Conservation (phyloP, 2,888 invertebrate species). For the Eristalinus aeneus region DNA sequence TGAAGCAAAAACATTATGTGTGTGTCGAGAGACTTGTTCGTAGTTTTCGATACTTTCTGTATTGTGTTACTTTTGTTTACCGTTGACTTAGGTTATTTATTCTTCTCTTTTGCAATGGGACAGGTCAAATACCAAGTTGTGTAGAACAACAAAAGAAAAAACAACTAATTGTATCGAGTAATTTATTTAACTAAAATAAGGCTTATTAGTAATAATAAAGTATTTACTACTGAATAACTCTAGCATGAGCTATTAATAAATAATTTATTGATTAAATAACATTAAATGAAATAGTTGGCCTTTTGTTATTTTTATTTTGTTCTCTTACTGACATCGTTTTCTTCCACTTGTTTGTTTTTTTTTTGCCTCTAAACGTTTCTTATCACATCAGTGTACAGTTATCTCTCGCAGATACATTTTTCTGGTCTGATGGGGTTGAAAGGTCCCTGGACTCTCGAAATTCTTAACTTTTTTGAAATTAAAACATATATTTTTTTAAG, state of each 20-base stretch:
- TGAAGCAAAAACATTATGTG: not conserved
- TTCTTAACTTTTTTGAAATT: too few relatives aligned
- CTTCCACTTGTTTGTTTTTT: not conserved
- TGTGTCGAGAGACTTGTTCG: constrained; percentile 16
- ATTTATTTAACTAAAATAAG: constrained; percentile 64
- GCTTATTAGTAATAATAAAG: constrained; percentile 68
- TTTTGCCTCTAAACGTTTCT: too few relatives aligned
- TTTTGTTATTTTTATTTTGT: constrained; percentile 17
- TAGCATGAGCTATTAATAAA: constrained; percentile 69
- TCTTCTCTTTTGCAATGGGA: constrained; percentile 12
- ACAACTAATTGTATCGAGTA: constrained; percentile 11
- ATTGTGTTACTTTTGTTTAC: constrained; percentile 1
- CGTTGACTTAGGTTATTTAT: constrained; percentile 3
- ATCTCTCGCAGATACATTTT: too few relatives aligned
- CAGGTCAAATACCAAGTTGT: constrained; percentile 39
- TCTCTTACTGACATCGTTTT: not conserved
- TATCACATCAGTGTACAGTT: too few relatives aligned
- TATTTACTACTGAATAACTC: constrained; percentile 69
- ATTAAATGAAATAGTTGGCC: constrained; percentile 39
- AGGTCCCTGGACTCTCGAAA: too few relatives aligned
- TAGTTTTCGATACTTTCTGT: constrained; percentile 14
- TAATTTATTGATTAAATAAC: constrained; percentile 64
- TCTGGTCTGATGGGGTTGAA: too few relatives aligned
- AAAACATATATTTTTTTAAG: too few relatives aligned
- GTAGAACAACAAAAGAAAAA: constrained; percentile 19